Evolutionary conservation across 2,888 invertebrate genomes (phyloP).

Genomic region (Drosophila anceps): DNA sequence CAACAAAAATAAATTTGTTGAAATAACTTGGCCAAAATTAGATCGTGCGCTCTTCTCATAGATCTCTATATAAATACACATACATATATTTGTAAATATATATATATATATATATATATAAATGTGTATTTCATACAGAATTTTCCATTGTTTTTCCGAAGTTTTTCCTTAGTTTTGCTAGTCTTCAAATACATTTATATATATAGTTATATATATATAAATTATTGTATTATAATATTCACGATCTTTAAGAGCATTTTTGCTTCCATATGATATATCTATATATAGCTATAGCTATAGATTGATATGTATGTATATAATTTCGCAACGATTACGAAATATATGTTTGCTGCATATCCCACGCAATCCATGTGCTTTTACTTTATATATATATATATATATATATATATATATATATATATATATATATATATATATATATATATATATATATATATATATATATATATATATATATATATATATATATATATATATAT

Average conservation of each 20-base stretch:
- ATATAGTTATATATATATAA: slow-evolving; percentile 13
- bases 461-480: slow-evolving; percentile 8
- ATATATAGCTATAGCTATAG: slow-evolving; percentile 15
- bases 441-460: slow-evolving; percentile 9
- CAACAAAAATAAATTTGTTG: slow-evolving; percentile 70
- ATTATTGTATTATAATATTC: slow-evolving; percentile 19
- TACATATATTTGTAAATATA: slow-evolving; percentile 18
- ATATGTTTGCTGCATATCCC: slow-evolving; percentile 33
- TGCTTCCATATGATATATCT: slow-evolving; percentile 23
- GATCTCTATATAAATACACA: slow-evolving; percentile 24
- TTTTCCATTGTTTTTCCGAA: slow-evolving; percentile 48
- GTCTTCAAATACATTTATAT: neutral
- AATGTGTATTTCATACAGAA: slow-evolving; percentile 27
- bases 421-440: slow-evolving; percentile 2
- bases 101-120: slow-evolving; percentile 30
- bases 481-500: slow-evolving; percentile 16
- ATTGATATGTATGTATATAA: slow-evolving; percentile 12
- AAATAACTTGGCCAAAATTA: slow-evolving; percentile 84
- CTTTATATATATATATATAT: slow-evolving; percentile 10
- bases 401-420: slow-evolving; percentile 18
- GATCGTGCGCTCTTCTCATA: slow-evolving; percentile 66
- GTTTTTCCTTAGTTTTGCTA: slow-evolving; percentile 23
- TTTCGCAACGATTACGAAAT: slow-evolving; percentile 70
- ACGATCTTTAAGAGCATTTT: neutral
- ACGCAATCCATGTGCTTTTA: slow-evolving; percentile 38